Evolutionary conservation across 2,113 vertebrate genomes (phyloP).

Genomic region (Phaethon lepturus): DNA sequence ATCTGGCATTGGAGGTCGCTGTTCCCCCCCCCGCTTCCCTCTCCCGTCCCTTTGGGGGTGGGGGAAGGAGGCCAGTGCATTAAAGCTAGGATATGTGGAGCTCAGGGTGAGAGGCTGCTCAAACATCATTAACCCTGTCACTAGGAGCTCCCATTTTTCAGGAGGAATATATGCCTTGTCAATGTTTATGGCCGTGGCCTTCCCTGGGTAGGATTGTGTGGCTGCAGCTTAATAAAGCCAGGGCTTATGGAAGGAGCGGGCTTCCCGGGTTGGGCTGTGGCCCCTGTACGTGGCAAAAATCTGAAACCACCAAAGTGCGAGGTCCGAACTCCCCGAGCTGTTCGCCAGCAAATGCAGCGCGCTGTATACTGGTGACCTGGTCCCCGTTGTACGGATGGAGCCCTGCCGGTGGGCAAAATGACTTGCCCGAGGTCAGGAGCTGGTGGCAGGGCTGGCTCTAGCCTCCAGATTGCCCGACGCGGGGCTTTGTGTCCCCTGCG

Average conservation of each 20-base stretch:
- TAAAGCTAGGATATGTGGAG: constrained; percentile 8
- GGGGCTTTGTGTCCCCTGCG: neutral
- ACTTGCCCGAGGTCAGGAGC: neutral
- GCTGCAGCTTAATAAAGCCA: neutral
- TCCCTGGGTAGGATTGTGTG: neutral
- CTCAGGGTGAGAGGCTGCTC: constrained; percentile 54
- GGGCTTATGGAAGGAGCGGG: neutral
- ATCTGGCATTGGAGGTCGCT: constrained; percentile 19
- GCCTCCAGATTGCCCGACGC: fast-evolving
- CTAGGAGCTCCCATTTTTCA: constrained; percentile 21
- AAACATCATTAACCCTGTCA: constrained; percentile 47
- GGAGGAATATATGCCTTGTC: constrained; percentile 10
- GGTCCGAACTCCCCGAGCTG: neutral
- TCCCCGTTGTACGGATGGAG: neutral
- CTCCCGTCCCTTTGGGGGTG: neutral
- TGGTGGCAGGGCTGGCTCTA: neutral
- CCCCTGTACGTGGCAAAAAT: neutral
- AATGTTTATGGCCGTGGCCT: neutral
- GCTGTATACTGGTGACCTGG: neutral
- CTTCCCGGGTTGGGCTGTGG: neutral
- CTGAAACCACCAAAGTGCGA: fast-evolving
- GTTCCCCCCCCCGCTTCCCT: neutral
- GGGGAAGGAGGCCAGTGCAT: constrained; percentile 15
- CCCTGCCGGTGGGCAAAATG: neutral
- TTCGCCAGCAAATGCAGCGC: neutral